phyloP scores from a whole-genome alignment of 2,797 vertebrate genomes.

The Sebastes kiyomatsui region DNA sequence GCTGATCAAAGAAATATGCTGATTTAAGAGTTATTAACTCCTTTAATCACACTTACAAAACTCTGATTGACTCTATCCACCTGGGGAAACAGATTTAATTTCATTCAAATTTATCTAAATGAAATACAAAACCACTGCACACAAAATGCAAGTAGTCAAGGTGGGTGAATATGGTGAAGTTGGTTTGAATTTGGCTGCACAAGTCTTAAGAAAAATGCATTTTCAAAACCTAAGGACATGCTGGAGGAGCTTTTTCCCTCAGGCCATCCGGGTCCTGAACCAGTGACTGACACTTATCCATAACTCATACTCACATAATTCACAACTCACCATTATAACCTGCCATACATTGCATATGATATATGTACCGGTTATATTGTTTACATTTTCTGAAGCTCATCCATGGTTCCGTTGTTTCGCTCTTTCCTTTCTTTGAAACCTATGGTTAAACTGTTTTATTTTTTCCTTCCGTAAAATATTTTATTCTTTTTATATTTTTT shows the following conservation, averaged over 20 bases:
- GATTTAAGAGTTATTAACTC: too few relatives aligned
- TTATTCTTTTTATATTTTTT: not conserved
- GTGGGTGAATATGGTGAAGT: too few relatives aligned
- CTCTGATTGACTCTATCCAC: too few relatives aligned
- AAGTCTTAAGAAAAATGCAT: not conserved
- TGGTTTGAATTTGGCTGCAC: too few relatives aligned
- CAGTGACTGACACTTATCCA: not conserved
- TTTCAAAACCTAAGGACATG: not conserved
- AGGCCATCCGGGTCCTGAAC: not conserved
- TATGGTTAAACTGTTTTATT: not conserved
- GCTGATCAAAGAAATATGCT: too few relatives aligned
- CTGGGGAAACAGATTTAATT: too few relatives aligned
- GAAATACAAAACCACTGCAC: too few relatives aligned
- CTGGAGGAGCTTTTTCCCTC: not conserved
- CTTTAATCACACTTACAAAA: too few relatives aligned
- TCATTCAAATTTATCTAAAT: too few relatives aligned
- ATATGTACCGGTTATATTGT: not conserved
- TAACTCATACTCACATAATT: not conserved
- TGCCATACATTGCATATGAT: too few relatives aligned
- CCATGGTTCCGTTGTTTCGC: not conserved
- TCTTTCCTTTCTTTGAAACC: not conserved
- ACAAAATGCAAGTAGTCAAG: too few relatives aligned
- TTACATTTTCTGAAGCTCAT: not conserved
- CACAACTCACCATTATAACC: not conserved
- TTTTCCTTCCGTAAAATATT: not conserved